A percentile compares a stretch with the other conserved stretches of the same genome.
Conservation (phyloP, 2,888 invertebrate species). For the Melitaea athalia region DNA sequence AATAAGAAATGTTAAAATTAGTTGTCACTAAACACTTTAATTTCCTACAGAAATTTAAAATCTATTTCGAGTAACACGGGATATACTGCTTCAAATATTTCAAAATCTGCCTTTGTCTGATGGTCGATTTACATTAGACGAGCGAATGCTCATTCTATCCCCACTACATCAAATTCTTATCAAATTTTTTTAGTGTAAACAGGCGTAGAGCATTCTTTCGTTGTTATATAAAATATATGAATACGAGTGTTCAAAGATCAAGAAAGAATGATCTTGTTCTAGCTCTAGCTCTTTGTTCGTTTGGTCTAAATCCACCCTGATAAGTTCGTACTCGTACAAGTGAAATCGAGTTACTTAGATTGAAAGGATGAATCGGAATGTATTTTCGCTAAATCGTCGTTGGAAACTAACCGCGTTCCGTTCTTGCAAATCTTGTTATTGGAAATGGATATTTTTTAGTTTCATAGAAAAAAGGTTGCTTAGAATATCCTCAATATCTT, state of each 20-base stretch:
- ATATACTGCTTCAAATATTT: not conserved
- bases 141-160: too few relatives aligned
- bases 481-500: too few relatives aligned
- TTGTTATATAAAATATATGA: too few relatives aligned
- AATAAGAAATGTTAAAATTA: not conserved
- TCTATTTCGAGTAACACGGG: not conserved
- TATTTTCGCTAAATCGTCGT: conserved; percentile 13
- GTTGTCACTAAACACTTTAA: not conserved
- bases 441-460: not conserved
- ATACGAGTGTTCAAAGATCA: too few relatives aligned
- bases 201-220: too few relatives aligned
- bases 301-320: too few relatives aligned
- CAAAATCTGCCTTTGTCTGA: conserved; percentile 1
- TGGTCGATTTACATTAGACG: too few relatives aligned
- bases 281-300: too few relatives aligned
- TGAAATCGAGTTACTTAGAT: conserved; percentile 10
- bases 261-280: too few relatives aligned
- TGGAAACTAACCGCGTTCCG: not conserved
- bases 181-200: too few relatives aligned
- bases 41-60: not conserved
- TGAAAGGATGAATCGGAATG: conserved; percentile 9
- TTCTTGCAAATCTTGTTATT: conserved; percentile 6
- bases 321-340: too few relatives aligned
- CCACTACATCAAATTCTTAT: too few relatives aligned
- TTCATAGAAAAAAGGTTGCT: not conserved